Base-by-base conservation (phyloP, 2,888 invertebrate species). In the Tuberolachnus salignus region DNA sequence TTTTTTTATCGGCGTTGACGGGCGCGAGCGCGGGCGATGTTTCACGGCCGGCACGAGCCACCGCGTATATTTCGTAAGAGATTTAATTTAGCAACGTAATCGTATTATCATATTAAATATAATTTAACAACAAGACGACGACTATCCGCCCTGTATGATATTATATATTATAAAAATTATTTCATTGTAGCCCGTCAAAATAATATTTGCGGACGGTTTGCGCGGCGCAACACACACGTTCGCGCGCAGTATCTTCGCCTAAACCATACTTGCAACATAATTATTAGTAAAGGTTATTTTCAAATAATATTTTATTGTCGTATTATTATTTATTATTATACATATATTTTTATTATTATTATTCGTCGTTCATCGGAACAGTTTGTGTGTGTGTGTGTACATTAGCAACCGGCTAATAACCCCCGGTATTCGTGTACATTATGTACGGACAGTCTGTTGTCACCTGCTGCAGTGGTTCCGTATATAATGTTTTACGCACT, bases 341-440 rank as follows among this genome's bases (percentile, higher is more conserved):
- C n/a, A 59, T 26, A 10, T 16, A 59, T 59, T 14, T 6, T 59
- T 26, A 23, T 59, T 59, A 16, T 59, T 14, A 23, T 59, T 16
- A 3, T 26, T 59, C 26, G 23, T 59, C 9, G n/a, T 59, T 59
- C n/a, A 34, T 34, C 34, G 34, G 6, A 6, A 34, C 34, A 4
- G 34, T 34, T 57, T 57, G 9, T 23, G 0, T 8, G 57, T 21
- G n/a, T n/a, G n/a, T n/a, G n/a, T n/a, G n/a, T n/a, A n/a, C n/a
- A n/a, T n/a, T n/a, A n/a, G n/a, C n/a, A n/a, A n/a, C n/a, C n/a
- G n/a, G n/a, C n/a, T n/a, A n/a, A n/a, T n/a, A n/a, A n/a, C n/a
- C n/a, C n/a, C n/a, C n/a, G 57, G 19, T 67, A 44, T 75, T 14
- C 67, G 75, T 78, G 75, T 78, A 78, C 75, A 78, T 78, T 78